Conservation (phyloP, 2,113 vertebrate species). For the Xenopus laevis region DNA sequence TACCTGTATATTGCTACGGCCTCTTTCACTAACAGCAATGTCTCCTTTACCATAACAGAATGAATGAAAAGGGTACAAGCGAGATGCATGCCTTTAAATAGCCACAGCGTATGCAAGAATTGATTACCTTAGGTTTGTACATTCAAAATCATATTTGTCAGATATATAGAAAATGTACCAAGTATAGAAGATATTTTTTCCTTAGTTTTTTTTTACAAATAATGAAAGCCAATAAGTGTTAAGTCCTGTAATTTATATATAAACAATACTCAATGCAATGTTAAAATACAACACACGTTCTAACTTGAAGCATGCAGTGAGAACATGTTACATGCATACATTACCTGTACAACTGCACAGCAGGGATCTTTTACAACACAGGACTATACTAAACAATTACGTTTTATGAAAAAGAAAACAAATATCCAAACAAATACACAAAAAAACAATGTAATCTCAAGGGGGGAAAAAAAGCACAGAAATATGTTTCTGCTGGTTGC, state of each 20-base stretch:
- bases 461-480: conserved; percentile 55
- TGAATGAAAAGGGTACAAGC: no score
- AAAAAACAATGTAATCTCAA: conserved; percentile 42
- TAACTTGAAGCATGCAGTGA: conserved; percentile 69
- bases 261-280: conserved; percentile 62
- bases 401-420: conserved; percentile 52
- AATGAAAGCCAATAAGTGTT: conserved; percentile 66
- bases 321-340: conserved; percentile 70
- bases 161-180: conserved; percentile 69
- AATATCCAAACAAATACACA: conserved; percentile 56
- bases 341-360: conserved; percentile 55
- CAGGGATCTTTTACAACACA: conserved; percentile 72
- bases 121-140: conserved; percentile 10
- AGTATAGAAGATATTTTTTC: conserved; percentile 52
- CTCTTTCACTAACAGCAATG: not conserved
- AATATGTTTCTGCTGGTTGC: conserved; percentile 52
- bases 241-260: conserved; percentile 65
- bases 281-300: conserved; percentile 60
- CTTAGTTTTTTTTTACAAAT: conserved; percentile 39
- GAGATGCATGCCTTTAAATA: conserved; percentile 23
- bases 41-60: no score
- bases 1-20: not conserved
- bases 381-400: conserved; percentile 65
- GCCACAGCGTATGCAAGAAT: not conserved
- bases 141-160: conserved; percentile 55